A percentile compares a stretch with the other conserved stretches of the same genome.
These are phyloP conservation scores for Trematocara zebra DNA, from an alignment of 2,113 vertebrate species.

Conservation along the genomic window DNA sequence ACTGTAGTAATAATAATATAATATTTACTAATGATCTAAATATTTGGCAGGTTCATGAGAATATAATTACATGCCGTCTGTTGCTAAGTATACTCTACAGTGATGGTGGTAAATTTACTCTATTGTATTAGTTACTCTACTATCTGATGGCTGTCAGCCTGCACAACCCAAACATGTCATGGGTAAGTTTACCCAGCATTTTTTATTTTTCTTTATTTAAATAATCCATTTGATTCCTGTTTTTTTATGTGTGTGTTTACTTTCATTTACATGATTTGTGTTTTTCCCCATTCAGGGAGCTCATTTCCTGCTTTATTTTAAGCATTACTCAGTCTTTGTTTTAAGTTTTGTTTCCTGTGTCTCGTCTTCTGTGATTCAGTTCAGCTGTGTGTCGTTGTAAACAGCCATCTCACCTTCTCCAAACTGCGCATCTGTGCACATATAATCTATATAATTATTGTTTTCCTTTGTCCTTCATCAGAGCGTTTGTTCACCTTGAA, in stretches of 20 bases:
- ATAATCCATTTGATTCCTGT: background rate
- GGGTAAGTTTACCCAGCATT: background rate
- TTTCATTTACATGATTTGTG: background rate
- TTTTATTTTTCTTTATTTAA: background rate
- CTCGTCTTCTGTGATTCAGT: background rate
- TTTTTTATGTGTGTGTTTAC: background rate
- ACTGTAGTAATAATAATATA: background rate
- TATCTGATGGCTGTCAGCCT: background rate
- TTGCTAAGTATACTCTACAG: background rate
- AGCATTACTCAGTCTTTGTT: background rate
- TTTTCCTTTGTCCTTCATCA: background rate
- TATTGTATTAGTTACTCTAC: background rate
- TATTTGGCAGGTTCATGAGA: background rate
- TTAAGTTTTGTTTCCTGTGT: background rate
- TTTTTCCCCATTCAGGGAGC: background rate
- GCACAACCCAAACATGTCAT: background rate
- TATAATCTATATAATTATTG: background rate
- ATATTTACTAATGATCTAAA: background rate
- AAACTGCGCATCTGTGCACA: background rate
- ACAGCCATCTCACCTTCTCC: background rate
- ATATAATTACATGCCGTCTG: background rate
- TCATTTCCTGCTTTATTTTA: background rate
- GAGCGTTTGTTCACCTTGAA: background rate
- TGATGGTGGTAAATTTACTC: background rate
- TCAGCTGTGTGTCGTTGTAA: accelerated